These are phyloP conservation scores for Solea senegalensis DNA, from an alignment of 2,113 vertebrate genomes.

Conservation along the genomic window DNA sequence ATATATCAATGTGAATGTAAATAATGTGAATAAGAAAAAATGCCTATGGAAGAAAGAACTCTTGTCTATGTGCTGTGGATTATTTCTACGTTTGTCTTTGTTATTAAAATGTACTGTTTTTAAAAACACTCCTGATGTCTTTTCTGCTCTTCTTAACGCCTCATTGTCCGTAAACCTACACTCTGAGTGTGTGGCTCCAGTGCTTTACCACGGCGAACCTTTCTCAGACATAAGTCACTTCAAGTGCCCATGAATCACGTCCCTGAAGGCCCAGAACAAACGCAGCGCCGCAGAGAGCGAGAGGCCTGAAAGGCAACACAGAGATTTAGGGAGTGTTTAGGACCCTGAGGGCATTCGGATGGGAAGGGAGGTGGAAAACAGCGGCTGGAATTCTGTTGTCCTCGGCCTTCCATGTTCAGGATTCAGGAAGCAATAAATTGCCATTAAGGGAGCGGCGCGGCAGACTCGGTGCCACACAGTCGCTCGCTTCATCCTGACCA, in stretches of 20 bases:
- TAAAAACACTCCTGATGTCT: constrained; percentile 8
- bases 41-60: constrained; percentile 38
- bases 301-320: constrained; percentile 25
- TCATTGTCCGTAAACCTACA: constrained; percentile 8
- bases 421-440: constrained; percentile 82
- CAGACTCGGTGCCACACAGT: constrained; percentile 69
- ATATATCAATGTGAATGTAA: constrained; percentile 64
- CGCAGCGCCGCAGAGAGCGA: constrained; percentile 23
- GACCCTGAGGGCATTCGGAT: constrained; percentile 31
- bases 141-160: background rate
- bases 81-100: constrained; percentile 66
- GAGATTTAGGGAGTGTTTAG: constrained; percentile 67
- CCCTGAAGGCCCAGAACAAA: constrained; percentile 59
- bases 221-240: constrained; percentile 70
- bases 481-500: constrained; percentile 60
- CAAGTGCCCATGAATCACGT: constrained; percentile 58
- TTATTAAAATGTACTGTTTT: constrained; percentile 67
- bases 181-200: constrained; percentile 18
- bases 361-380: constrained; percentile 52
- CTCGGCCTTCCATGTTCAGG: constrained; percentile 59
- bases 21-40: constrained; percentile 77
- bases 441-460: constrained; percentile 68
- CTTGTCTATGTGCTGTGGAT: constrained; percentile 62
- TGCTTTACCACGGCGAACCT: constrained; percentile 30
- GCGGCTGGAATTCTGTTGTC: constrained; percentile 73